phyloP scores from a whole-genome alignment of 2,113 vertebrate genomes.

The Thalassarche chlororhynchos region DNA sequence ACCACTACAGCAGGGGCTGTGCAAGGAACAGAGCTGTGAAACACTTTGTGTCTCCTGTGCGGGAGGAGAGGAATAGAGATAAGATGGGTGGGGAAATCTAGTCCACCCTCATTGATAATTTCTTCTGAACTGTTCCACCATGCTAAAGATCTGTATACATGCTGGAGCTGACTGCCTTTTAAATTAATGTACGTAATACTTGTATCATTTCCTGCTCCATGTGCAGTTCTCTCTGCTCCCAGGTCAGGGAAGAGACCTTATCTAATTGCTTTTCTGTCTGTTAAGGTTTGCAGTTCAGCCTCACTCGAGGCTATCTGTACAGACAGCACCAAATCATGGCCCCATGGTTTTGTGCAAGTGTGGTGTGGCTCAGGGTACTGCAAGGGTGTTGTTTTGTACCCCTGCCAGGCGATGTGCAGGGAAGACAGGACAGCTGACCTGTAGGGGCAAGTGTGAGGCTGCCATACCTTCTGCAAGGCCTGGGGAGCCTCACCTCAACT shows the following conservation, averaged over 20 bases:
- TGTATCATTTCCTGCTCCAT: background rate
- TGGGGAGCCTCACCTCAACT: background rate
- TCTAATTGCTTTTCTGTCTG: background rate
- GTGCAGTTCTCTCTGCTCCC: background rate
- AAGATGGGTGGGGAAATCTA: background rate
- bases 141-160: background rate
- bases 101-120: background rate
- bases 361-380: background rate
- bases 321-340: background rate
- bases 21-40: background rate
- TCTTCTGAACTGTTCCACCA: background rate
- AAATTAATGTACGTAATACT: background rate
- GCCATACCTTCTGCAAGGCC: background rate
- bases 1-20: accelerated
- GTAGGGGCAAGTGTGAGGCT: background rate
- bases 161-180: background rate
- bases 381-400: background rate
- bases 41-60: background rate
- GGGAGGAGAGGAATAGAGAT: background rate
- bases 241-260: background rate
- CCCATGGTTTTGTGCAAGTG: background rate
- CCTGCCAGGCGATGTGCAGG: background rate
- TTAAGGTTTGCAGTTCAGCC: background rate
- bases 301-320: background rate
- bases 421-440: background rate